Evolutionary conservation across 1,140 invertebrate genomes (phyloP).

Genomic region (Diorhabda sublineata): DNA sequence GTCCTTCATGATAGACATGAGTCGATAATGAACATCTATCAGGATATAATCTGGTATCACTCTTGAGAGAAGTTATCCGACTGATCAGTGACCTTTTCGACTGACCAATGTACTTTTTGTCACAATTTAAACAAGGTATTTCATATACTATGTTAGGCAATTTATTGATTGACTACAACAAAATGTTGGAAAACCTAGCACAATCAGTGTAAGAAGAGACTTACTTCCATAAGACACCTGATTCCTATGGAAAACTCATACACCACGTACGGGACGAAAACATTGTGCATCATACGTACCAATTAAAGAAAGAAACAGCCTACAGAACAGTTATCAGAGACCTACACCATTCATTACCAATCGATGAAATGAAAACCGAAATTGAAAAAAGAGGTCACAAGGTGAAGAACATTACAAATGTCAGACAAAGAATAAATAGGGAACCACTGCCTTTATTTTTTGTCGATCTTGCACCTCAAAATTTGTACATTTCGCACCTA

Average conservation of each 20-base stretch:
- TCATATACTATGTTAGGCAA: too few species aligned
- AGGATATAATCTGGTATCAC: too few species aligned
- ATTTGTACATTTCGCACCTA: too few species aligned
- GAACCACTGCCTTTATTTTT: conserved; percentile 40
- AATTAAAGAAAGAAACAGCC: conserved; percentile 14
- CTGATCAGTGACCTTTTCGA: too few species aligned
- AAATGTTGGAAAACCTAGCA: too few species aligned
- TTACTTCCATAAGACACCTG: conserved; percentile 10
- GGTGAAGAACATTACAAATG: conserved; percentile 31
- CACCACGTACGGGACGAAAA: conserved; percentile 8
- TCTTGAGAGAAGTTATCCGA: too few species aligned
- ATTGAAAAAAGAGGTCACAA: conserved; percentile 18
- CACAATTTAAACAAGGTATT: too few species aligned
- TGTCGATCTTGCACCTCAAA: conserved; percentile 39
- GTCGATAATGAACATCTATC: too few species aligned
- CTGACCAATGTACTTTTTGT: too few species aligned
- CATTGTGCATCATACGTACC: conserved; percentile 17
- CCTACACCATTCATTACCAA: conserved; percentile 6
- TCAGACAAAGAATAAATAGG: conserved; percentile 34
- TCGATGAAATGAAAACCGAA: conserved; percentile 9
- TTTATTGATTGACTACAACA: too few species aligned
- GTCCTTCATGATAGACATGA: too few species aligned
- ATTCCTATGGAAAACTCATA: conserved; percentile 15
- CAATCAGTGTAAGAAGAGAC: background rate
- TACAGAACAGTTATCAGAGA: conserved; percentile 20